Percentiles rank a stretch among this genome's conserved stretches.
Evolutionary conservation across 2,888 invertebrate species (phyloP).

Genomic region (Scrobipalpa atriplicella): DNA sequence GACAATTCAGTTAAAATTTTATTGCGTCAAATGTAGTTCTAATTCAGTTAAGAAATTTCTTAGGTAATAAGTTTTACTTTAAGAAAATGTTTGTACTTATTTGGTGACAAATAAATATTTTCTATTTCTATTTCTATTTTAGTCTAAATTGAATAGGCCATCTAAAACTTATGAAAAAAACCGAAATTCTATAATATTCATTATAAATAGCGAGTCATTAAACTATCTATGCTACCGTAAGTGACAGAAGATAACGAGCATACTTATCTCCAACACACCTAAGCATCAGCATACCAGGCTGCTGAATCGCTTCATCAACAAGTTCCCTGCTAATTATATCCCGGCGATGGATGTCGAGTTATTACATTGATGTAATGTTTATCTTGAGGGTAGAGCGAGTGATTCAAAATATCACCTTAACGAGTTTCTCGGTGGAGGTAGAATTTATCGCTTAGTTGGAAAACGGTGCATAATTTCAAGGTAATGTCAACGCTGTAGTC

Average conservation of each 20-base stretch:
- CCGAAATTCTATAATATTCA: too few species aligned
- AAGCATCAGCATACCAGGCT: background rate
- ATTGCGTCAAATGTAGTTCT: too few species aligned
- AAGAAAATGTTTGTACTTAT: too few species aligned
- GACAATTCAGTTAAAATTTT: too few species aligned
- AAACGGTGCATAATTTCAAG: background rate
- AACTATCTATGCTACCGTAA: too few species aligned
- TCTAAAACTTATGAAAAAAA: too few species aligned
- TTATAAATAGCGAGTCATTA: too few species aligned
- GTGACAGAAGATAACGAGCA: background rate
- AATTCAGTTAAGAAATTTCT: too few species aligned
- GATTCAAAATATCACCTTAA: background rate
- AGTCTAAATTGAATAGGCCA: too few species aligned
- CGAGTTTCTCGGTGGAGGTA: background rate
- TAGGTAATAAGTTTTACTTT: too few species aligned
- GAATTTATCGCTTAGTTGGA: background rate
- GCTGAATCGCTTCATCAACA: constrained; percentile 24
- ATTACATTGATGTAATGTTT: background rate
- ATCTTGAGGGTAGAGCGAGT: background rate
- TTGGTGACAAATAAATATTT: too few species aligned
- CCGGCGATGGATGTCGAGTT: background rate
- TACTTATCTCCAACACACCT: background rate
- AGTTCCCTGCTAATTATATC: constrained; percentile 34
- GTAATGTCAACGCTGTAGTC: background rate
- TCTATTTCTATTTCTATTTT: too few species aligned